Base-by-base conservation (phyloP, 1,140 invertebrate genomes). In the Trichonephila inaurata region DNA sequence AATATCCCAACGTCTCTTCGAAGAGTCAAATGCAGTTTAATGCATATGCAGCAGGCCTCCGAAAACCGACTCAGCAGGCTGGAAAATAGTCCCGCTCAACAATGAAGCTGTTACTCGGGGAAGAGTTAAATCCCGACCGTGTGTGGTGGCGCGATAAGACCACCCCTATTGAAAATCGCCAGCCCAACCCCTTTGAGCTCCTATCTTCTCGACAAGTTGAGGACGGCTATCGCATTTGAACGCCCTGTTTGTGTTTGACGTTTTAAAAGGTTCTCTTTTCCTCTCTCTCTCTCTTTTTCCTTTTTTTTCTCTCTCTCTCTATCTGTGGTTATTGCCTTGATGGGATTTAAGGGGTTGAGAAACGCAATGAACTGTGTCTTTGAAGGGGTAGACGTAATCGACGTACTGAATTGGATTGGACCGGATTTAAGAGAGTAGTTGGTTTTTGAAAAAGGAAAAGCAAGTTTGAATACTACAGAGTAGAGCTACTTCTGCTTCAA, bases 101-200 rank as follows among this genome's bases (percentile, higher is more conserved):
- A 85, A 85, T 85, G 83, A 85, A 85, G 83, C 83, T 85, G 83
- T 85, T 85, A 85, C 83, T 85, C 28, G 51, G 83, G 24, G 58
- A 85, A 61, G 83, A 85, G 83, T 85, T 85, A 85, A 85, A 61
- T 85, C 83, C 83, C 83, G 83, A 28, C 21, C 83, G 83, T 85
- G 83, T 85, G 83, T 85, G 44, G 83, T 85, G 51, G 83, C 58
- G 83, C 83, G 83, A 85, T 85, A 85, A 85, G 83, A 60, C 83
- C 83, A 61, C 44, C 83, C 28, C 83, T 33, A 85, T 85, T 85
- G 83, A 85, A 85, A 85, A 85, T 61, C 83, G 83, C 60, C 83
- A 60, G 83, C 44, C 44, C 58, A 28, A 61, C 83, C 12, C 72
- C 72, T 77, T 77, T 77, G 83, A 58, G 58, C 83, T 51, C 83